Conservation (phyloP, 2,888 invertebrate genomes). For the Leptinotarsa tumamoca region DNA sequence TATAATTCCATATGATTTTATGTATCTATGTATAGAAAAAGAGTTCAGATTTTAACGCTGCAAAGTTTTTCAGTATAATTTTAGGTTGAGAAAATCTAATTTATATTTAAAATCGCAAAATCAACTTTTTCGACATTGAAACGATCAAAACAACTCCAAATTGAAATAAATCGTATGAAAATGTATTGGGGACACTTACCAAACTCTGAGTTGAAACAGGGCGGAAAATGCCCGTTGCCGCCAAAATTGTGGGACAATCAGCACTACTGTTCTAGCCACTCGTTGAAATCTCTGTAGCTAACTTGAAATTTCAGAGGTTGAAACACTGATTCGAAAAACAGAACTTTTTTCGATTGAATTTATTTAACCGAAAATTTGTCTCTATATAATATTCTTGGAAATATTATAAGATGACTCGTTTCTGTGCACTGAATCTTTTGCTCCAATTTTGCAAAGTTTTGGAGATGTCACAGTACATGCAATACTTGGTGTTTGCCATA, state of each 20-base stretch:
- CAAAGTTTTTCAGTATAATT: no score
- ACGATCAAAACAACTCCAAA: no score
- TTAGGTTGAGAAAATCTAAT: no score
- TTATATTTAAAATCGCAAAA: no score
- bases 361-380: slow-evolving; percentile 5
- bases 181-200: not conserved
- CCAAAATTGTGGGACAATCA: not conserved
- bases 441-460: slow-evolving; percentile 35
- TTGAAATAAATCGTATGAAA: no score
- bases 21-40: no score
- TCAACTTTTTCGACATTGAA: no score
- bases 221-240: not conserved
- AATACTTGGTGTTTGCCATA: slow-evolving; percentile 56
- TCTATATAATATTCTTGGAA: not conserved
- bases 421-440: slow-evolving; percentile 11
- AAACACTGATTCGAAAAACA: not conserved
- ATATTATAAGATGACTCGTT: not conserved
- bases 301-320: not conserved
- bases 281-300: slow-evolving; percentile 31
- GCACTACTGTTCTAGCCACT: slow-evolving; percentile 32
- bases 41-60: no score
- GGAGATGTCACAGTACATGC: slow-evolving; percentile 49
- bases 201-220: not conserved
- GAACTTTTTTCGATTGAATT: slow-evolving; percentile 6
- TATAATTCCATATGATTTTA: no score